phyloP scores from a whole-genome alignment of 2,797 vertebrate genomes.

The Adrianichthys oophorus region DNA sequence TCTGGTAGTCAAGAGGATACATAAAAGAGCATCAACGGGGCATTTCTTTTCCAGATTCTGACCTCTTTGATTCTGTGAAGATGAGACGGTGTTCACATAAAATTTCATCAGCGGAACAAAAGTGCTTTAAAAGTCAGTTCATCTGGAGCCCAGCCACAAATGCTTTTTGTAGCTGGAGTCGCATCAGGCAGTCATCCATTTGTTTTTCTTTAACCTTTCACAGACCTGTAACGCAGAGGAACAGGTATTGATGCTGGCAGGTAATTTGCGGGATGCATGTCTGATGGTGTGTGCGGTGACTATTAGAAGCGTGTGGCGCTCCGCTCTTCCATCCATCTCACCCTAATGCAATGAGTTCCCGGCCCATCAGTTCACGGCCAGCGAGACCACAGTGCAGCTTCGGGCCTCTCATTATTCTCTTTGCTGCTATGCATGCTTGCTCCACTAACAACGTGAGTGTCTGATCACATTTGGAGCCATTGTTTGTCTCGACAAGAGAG shows the following conservation, averaged over 20 bases:
- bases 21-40: no score
- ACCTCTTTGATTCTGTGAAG: conserved; percentile 1
- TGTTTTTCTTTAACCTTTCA: conserved; percentile 63
- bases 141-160: conserved; percentile 10
- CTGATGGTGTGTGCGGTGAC: conserved; percentile 14
- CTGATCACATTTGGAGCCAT: conserved; percentile 30
- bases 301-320: conserved; percentile 22
- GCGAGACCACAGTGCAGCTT: conserved; percentile 41
- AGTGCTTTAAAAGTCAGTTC: conserved; percentile 2
- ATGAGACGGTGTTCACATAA: conserved; percentile 3
- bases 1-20: no score
- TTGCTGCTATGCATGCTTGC: conserved; percentile 12
- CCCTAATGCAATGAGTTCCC: conserved; percentile 49
- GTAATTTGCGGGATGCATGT: conserved; percentile 45
- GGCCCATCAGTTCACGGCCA: conserved; percentile 45
- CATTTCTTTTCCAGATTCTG: no score
- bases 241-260: conserved; percentile 46
- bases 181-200: conserved; percentile 37
- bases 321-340: conserved; percentile 31
- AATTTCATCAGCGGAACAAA: conserved; percentile 14
- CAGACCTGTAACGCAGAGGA: conserved; percentile 50
- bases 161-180: no score
- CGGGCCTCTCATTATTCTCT: conserved; percentile 43
- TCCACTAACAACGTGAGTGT: conserved; percentile 23
- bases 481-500: conserved; percentile 27